Base-by-base conservation (phyloP, 2,888 invertebrate genomes). In the Molorchus minor region DNA sequence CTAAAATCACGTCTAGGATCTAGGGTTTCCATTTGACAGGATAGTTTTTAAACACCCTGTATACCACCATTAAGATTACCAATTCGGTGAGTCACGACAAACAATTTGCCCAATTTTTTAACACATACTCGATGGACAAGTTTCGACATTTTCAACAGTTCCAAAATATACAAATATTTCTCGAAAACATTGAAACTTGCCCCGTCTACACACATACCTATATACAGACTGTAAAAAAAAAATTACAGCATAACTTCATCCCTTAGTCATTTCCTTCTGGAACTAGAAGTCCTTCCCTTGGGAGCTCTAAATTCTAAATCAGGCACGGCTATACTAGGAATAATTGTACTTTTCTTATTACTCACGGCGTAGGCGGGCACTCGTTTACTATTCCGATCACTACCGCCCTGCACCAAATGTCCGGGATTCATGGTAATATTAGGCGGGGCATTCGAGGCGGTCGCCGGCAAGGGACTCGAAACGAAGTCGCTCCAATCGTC, bases 401-500 rank as follows among this genome's bases (percentile, higher is more conserved):
- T 45, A 13, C 44, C 54, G 35, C 35, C 61, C 47, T 72, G 69
- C 4, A 47, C 57, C 45, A 71, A 75, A 67, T 75, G 76, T 20
- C 69, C 73, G 8, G 79, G 78, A 71, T 79, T 79, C 8, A 76
- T 75, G 43, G 78, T 78, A 33, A 78, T 77, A 66, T 79, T 78
- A 30, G 71, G 59, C 16, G 63, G 33, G 5, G 57, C 8, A 19
- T 43, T 57, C 3, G 51, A 12, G 46, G 41, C 43, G 62, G 46
- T 38, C 13, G 68, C 56, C 2, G 61, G 64, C 33, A 83, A 79
- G 7, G 79, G 78, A 68, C 82, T 82, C n/a, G 84, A 84, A 3
- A 85, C 83, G 73, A 84, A 85, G 68, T 85, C 85, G 2, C 83
- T 82, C 85, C 85, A 85, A 64, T 85, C 84, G 56, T 84, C 84